Percentiles rank a stretch among this genome's conserved stretches.
phyloP scores from a whole-genome alignment of 2,113 vertebrate species.

The Egretta garzetta region DNA sequence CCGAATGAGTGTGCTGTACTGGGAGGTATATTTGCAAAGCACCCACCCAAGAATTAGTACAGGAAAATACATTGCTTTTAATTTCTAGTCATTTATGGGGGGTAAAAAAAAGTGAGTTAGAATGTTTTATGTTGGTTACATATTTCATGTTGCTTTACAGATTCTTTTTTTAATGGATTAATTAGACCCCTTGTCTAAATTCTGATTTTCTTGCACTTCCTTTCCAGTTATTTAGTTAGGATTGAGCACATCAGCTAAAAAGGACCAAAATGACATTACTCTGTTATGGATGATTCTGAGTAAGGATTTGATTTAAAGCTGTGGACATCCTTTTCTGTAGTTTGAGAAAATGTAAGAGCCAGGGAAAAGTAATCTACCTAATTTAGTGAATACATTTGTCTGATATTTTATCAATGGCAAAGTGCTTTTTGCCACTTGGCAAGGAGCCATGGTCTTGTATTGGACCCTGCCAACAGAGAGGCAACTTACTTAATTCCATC shows the following conservation, averaged over 20 bases:
- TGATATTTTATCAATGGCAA: constrained; percentile 76
- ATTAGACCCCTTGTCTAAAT: constrained; percentile 63
- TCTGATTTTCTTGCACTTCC: constrained; percentile 66
- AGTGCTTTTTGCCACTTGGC: constrained; percentile 75
- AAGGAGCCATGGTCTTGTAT: constrained; percentile 53
- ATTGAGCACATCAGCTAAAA: constrained; percentile 72
- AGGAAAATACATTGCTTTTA: neutral
- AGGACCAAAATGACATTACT: constrained; percentile 66
- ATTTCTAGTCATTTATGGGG: neutral
- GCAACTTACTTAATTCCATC: constrained; percentile 62
- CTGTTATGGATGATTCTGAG: constrained; percentile 56
- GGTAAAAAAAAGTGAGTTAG: neutral
- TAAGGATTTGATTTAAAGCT: constrained; percentile 71
- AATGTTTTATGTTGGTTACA: neutral
- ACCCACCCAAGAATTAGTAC: neutral
- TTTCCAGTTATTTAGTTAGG: constrained; percentile 76
- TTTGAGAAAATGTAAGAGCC: constrained; percentile 70
- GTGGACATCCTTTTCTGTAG: constrained; percentile 60
- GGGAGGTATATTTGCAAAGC: neutral
- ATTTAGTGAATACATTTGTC: constrained; percentile 76
- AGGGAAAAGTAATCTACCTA: constrained; percentile 72
- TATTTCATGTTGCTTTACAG: constrained; percentile 46
- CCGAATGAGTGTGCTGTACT: neutral
- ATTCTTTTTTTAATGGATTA: constrained; percentile 37
- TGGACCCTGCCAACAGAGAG: constrained; percentile 39